These are phyloP conservation scores for Bujurquina vittata DNA, from an alignment of 2,113 vertebrate species.

Conservation along the genomic window DNA sequence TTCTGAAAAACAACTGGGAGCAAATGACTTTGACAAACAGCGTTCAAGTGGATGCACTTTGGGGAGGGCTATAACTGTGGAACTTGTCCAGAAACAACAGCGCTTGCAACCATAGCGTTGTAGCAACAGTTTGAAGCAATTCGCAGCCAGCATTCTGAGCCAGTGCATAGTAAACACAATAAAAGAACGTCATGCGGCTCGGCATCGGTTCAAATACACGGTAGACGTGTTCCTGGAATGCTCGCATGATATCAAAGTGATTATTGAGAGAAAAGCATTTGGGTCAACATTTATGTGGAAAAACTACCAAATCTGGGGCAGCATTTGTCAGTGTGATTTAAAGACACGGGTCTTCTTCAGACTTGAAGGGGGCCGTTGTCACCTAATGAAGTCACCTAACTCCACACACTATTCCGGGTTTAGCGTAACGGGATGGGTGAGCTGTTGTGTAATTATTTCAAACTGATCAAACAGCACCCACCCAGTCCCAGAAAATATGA, in stretches of 20 bases:
- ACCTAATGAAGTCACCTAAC: background rate
- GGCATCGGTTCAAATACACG: background rate
- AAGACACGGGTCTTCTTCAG: background rate
- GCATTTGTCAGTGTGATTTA: background rate
- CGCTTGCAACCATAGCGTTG: conserved; percentile 20
- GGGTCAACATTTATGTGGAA: background rate
- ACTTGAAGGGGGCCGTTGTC: background rate
- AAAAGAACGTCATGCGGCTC: background rate
- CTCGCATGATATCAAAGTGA: background rate
- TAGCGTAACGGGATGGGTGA: background rate
- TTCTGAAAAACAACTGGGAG: conserved; percentile 26
- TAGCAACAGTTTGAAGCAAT: conserved; percentile 37
- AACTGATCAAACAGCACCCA: background rate
- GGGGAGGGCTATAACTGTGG: conserved; percentile 1
- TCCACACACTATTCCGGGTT: background rate
- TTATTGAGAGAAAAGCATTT: background rate
- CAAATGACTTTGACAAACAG: conserved; percentile 36
- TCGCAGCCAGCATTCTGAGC: background rate
- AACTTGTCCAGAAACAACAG: conserved; percentile 41
- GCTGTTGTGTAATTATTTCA: background rate
- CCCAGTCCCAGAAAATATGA: no score
- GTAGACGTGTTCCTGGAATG: background rate
- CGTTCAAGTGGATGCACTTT: conserved; percentile 42
- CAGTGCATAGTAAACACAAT: conserved; percentile 16
- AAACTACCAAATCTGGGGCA: background rate